phyloP scores from a whole-genome alignment of 2,888 invertebrate genomes.

The Leptarthrus brevirostris region DNA sequence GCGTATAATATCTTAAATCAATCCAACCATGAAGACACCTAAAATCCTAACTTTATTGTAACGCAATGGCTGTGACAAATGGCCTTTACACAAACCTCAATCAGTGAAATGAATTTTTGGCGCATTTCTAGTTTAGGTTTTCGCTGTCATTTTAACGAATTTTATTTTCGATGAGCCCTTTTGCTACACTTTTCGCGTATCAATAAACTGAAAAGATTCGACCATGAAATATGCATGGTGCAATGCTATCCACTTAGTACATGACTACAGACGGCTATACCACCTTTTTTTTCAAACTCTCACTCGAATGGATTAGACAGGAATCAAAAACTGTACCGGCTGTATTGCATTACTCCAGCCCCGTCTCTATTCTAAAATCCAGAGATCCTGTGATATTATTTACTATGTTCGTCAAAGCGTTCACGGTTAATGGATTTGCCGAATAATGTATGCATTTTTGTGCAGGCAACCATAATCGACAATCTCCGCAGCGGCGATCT shows the following conservation, averaged over 20 bases:
- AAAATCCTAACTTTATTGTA: too few relatives aligned
- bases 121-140: neutral
- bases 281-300: constrained; percentile 13
- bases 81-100: neutral
- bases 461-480: constrained; percentile 34
- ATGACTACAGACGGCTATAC: neutral
- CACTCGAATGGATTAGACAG: constrained; percentile 11
- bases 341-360: constrained; percentile 33
- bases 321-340: constrained; percentile 28
- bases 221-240: neutral
- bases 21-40: too few relatives aligned
- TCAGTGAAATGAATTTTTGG: neutral
- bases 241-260: neutral
- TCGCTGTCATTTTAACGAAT: constrained; percentile 24
- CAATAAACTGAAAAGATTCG: constrained; percentile 17
- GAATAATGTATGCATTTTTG: constrained; percentile 32
- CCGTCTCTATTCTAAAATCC: neutral
- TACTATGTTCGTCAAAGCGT: constrained; percentile 39
- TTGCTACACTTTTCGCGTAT: constrained; percentile 36
- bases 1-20: too few relatives aligned
- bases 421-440: constrained; percentile 33
- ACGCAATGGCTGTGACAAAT: too few relatives aligned
- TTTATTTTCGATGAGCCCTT: constrained; percentile 11
- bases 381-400: constrained; percentile 5
- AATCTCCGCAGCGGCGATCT: constrained; percentile 24